These are phyloP conservation scores for Cyanistes caeruleus DNA, from an alignment of 2,113 vertebrate genomes.

Conservation along the genomic window DNA sequence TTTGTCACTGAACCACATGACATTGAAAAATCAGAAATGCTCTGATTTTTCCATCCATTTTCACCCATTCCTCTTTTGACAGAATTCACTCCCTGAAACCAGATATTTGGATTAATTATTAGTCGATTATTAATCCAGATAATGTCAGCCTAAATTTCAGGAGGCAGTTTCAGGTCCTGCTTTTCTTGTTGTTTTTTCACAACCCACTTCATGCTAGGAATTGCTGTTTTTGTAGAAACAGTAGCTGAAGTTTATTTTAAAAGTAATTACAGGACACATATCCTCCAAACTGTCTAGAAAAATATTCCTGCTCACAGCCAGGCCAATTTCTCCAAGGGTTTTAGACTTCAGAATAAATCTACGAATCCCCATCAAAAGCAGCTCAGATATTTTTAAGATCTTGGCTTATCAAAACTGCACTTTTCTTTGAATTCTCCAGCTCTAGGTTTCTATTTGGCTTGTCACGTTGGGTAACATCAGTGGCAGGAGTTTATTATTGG, in stretches of 20 bases:
- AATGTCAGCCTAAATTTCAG: neutral
- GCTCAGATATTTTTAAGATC: conserved; percentile 49
- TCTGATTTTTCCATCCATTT: neutral
- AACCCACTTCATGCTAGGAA: neutral
- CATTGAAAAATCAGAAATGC: neutral
- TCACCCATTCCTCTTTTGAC: neutral
- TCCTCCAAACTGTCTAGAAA: neutral
- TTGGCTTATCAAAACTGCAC: conserved; percentile 28
- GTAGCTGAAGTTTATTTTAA: neutral
- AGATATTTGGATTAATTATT: neutral
- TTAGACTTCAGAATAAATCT: conserved; percentile 39
- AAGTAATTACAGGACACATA: conserved; percentile 23
- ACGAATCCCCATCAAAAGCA: conserved; percentile 17
- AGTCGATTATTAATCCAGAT: neutral
- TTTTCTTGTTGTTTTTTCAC: neutral
- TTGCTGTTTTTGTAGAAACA: neutral
- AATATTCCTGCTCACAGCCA: conserved; percentile 7
- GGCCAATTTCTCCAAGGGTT: conserved; percentile 10
- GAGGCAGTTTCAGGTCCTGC: neutral
- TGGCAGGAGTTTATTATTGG: conserved; percentile 42
- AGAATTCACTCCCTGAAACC: neutral
- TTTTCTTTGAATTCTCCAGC: conserved; percentile 51
- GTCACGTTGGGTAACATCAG: conserved; percentile 56
- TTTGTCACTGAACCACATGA: neutral
- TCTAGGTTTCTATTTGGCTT: conserved; percentile 49